Base-by-base conservation (phyloP, 2,113 vertebrate species). In the Dipodomys spectabilis region DNA sequence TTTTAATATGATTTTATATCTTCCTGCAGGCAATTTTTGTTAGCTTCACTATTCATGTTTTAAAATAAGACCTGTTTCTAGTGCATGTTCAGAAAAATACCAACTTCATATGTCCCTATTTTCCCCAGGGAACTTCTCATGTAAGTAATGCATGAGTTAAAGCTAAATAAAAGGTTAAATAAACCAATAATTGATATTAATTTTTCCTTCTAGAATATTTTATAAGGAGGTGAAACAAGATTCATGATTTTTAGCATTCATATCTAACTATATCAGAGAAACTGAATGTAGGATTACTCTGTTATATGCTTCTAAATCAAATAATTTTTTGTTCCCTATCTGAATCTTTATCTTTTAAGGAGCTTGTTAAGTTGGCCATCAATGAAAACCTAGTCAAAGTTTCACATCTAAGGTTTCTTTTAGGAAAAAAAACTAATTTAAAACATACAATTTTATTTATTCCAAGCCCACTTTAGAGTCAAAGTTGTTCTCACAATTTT, bases 1-100 rank as follows among this genome's bases (percentile, higher is more conserved):
- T 86, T 96, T 96, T 96, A 97, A 97, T 86, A 72, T 93, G 97
- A 44, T 65, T 92, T 96, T 95, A 92, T 94, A 91, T 95, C 90
- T 97, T 93, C 95, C 96, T 97, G 45, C n/a, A 79, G 97, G 97
- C 91, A 78, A 20, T 53, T 95, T 95, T 88, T 97, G 45, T 93
- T 91, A 74, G 78, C 94, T 96, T 96, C 95, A 97, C 92, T 95
- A 28, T 22, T 96, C 35, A 1, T 93, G 73, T 90, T 96, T 97
- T 96, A 93, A 94, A 97, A 92, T 82, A 90, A 94, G 69, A 45
- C 90, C 7, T 75, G 15, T 78, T 95, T 39, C n/a, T 89, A 95
- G 78, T 9, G 1, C 91, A 94, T 73, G 3, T 45, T 95, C 25
- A 49, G 86, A 45, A 93, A 94, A 32, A 16, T 85, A 90, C 96